phyloP scores from a whole-genome alignment of 2,888 invertebrate species.

The Resseliella maxima region DNA sequence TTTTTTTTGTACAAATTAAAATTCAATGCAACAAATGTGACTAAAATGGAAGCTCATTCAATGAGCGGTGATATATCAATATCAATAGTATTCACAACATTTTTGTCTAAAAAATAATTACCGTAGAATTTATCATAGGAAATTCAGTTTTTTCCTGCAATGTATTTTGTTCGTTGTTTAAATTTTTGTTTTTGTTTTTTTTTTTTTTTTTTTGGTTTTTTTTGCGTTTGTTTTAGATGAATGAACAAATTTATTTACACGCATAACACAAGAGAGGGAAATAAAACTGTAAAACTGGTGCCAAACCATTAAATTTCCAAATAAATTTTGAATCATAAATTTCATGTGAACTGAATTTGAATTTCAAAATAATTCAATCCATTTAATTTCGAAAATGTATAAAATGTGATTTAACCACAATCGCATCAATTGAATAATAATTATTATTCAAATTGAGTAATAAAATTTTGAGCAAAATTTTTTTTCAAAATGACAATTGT shows the following conservation, averaged over 20 bases:
- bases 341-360: no score
- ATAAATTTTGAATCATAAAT: no score
- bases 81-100: neutral
- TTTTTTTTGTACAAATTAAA: no score
- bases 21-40: no score
- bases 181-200: slow-evolving; percentile 47
- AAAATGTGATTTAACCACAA: no score
- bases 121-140: neutral
- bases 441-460: no score
- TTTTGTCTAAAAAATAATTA: neutral
- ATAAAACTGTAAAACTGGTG: neutral
- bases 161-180: neutral
- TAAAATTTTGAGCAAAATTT: no score
- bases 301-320: neutral
- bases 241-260: slow-evolving; percentile 21
- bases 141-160: neutral
- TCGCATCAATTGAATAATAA: no score
- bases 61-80: no score
- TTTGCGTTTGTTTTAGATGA: neutral
- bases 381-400: no score
- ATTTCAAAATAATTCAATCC: no score
- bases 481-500: neutral
- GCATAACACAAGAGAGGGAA: neutral
- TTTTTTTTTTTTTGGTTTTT: slow-evolving; percentile 30
- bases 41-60: no score